These are phyloP conservation scores for Apostichopus japonicus DNA, from an alignment of 35 echinoderm and acorn worm genomes.

Conservation along the genomic window DNA sequence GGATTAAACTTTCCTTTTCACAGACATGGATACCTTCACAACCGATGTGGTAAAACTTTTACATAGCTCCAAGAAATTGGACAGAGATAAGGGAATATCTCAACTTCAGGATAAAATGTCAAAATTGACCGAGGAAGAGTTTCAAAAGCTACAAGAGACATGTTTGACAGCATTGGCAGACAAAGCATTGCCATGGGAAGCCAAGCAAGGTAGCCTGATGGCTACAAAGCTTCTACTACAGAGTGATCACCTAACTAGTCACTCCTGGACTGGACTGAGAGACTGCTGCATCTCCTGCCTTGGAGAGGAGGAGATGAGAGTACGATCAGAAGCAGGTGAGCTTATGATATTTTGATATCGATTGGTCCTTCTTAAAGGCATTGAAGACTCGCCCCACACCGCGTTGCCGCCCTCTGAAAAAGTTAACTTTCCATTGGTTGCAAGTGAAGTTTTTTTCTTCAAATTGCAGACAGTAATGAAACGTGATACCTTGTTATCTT, in stretches of 20 bases:
- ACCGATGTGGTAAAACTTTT: not conserved
- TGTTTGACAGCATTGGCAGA: constrained; percentile 59
- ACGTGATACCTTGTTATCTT: too few relatives aligned
- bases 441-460: too few relatives aligned
- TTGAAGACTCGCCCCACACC: too few relatives aligned
- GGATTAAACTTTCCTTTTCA: not conserved
- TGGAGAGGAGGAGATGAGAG: constrained; percentile 76
- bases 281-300: constrained; percentile 64
- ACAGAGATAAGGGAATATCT: constrained; percentile 83
- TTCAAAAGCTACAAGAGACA: constrained; percentile 52
- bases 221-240: constrained; percentile 68
- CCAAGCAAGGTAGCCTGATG: constrained; percentile 81
- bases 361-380: too few relatives aligned
- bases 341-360: not conserved
- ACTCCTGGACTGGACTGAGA: constrained; percentile 54
- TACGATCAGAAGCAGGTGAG: constrained; percentile 89
- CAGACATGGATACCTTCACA: not conserved
- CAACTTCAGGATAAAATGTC: constrained; percentile 64
- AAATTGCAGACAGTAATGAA: too few relatives aligned
- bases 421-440: too few relatives aligned
- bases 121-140: constrained; percentile 38
- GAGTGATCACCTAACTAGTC: constrained; percentile 30
- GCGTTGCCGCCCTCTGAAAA: too few relatives aligned
- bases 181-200: constrained; percentile 73
- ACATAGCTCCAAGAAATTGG: constrained; percentile 71